A percentile compares a stretch with the other conserved stretches of the same genome.
Evolutionary conservation across 1,140 invertebrate species (phyloP).

Genomic region (Ceratosolen solmsi): DNA sequence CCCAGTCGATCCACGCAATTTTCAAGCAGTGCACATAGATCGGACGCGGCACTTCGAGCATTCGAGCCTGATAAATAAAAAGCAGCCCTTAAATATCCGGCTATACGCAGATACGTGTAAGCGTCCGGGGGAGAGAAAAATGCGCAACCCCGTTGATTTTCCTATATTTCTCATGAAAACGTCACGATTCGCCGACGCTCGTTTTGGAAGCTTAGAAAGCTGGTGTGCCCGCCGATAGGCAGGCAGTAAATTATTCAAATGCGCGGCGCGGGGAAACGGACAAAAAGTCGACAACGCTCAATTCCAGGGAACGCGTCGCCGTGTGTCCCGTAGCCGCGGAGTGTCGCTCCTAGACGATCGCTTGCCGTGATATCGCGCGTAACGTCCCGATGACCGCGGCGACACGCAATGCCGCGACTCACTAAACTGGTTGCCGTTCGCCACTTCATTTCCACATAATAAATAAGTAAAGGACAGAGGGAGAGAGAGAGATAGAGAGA

Average conservation of each 20-base stretch:
- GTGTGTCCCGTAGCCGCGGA: neutral
- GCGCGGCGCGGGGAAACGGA: neutral
- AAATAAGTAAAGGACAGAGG: neutral
- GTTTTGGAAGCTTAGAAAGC: conserved; percentile 37
- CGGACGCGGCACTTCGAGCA: no score
- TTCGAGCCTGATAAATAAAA: no score
- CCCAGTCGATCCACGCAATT: neutral
- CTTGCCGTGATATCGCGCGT: neutral
- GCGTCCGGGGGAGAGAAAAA: no score
- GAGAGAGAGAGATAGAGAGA: no score
- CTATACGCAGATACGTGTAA: no score
- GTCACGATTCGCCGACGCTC: neutral
- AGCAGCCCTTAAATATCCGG: no score
- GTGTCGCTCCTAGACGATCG: neutral
- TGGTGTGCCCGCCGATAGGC: neutral
- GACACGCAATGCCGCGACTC: neutral
- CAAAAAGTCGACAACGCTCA: neutral
- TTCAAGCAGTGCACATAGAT: no score
- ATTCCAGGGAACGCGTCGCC: neutral
- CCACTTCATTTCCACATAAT: neutral
- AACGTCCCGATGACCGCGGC: neutral
- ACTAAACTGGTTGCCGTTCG: conserved; percentile 21
- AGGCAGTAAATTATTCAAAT: conserved; percentile 40
- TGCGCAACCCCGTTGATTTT: neutral
- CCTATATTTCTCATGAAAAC: neutral